Evolutionary conservation across 2,888 invertebrate genomes (phyloP).

Genomic region (Magallana nippona): DNA sequence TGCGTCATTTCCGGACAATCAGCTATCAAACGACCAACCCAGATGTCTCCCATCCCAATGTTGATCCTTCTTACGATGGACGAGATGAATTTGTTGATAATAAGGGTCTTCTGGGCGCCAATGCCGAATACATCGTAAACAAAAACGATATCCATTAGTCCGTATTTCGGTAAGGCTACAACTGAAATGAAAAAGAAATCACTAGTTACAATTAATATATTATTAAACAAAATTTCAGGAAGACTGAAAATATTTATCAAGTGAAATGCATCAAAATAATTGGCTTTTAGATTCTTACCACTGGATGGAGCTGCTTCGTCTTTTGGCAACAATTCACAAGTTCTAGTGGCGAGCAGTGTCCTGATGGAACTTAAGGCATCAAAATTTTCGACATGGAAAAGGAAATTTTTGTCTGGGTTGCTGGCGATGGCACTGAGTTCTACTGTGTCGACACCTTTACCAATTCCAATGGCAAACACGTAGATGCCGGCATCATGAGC

Average conservation of each 20-base stretch:
- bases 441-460: conserved; percentile 60
- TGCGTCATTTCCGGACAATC: conserved; percentile 57
- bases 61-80: conserved; percentile 50
- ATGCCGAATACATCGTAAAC: conserved; percentile 61
- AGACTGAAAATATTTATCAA: neutral
- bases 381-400: conserved; percentile 68
- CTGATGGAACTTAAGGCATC: conserved; percentile 68
- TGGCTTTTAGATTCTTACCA: neutral
- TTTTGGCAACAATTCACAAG: conserved; percentile 59
- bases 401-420: conserved; percentile 62
- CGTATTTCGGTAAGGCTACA: conserved; percentile 51
- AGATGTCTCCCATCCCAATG: conserved; percentile 50
- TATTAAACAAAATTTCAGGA: neutral
- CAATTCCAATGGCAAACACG: conserved; percentile 74
- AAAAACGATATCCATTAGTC: conserved; percentile 61
- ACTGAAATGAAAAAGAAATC: conserved; percentile 48
- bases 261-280: neutral
- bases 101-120: conserved; percentile 53
- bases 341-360: conserved; percentile 66
- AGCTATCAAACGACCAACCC: conserved; percentile 56
- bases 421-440: conserved; percentile 70
- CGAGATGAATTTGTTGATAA: conserved; percentile 56
- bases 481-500: conserved; percentile 65
- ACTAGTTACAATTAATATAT: neutral
- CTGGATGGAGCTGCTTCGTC: conserved; percentile 2